Evolutionary conservation across 37 sponge, comb jelly and placozoan genomes (phyloP), one percentile per base, ranked within the genome.

Genomic region (Agelas oroides): DNA sequence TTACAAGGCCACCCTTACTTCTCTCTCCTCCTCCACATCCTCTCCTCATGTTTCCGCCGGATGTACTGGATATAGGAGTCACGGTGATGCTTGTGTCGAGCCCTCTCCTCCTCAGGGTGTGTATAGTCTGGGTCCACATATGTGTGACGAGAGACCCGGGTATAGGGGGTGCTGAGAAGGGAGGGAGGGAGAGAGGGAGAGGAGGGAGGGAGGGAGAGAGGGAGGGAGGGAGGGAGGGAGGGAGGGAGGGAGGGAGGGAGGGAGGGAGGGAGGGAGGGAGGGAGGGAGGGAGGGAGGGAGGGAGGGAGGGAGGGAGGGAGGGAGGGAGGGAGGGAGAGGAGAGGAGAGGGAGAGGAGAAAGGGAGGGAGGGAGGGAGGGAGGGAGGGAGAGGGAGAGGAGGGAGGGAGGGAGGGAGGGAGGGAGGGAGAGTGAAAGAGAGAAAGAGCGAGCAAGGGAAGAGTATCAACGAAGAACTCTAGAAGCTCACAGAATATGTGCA

Each of bases 101-200:
- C 63, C 32, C 20, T 46, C 83, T 92, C 88, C 13, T 74, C 84
- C 16, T 71, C 73, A 27, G 60, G 65, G 27, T 77, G 68, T 23
- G 90, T 75, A 67, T 92, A 96, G 76, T 96, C 96, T 13, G 77
- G 80, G 32, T 96, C 96, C 69, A 90, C 64, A 69, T 96, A 96
- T 0, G 96, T 86, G 80, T 96, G 84, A 17, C 96, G 71, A 21
- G 70, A 73, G 1, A 76, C 23, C 34, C 85, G 84, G 38, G 95
- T 91, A 61, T 76, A 94, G 6, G 89, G 88, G 31, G 89, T 91
- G 38, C 93, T 93, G 65, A 17, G 46, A 28, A 5, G 13, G 34
- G 35, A 5, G 62, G 62, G 62, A 14, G n/a, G 27, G 25, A 12
- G 62, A 5, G n/a, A 5, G 25, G n/a, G 62, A 5, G 62, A 5